phyloP scores from a whole-genome alignment of 1,140 invertebrate genomes.

The Pogonomyrmex californicus region DNA sequence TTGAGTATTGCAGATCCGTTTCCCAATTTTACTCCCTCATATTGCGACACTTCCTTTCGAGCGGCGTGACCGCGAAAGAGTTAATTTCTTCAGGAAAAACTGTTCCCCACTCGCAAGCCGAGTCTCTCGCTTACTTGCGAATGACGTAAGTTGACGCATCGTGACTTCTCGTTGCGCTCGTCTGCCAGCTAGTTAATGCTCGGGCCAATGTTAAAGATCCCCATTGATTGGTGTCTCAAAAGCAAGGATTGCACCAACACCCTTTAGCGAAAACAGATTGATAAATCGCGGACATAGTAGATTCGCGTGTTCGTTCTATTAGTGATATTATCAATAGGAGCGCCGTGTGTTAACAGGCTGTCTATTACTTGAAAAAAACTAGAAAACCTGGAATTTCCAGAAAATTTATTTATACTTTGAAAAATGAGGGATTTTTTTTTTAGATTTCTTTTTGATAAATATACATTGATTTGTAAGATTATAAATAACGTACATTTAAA shows the following conservation, averaged over 20 bases:
- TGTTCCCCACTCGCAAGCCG: conserved; percentile 1
- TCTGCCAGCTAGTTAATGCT: conserved; percentile 64
- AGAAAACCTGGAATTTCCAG: too few relatives aligned
- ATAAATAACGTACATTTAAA: too few relatives aligned
- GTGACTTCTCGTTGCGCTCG: conserved; percentile 62
- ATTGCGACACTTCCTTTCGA: background rate
- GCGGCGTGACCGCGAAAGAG: background rate
- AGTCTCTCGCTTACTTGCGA: conserved; percentile 36
- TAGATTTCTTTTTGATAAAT: too few relatives aligned
- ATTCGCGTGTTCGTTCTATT: background rate
- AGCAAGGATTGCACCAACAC: conserved; percentile 49
- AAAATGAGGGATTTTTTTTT: too few relatives aligned
- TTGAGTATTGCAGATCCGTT: background rate
- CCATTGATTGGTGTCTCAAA: conserved; percentile 67
- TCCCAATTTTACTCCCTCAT: background rate
- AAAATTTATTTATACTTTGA: too few relatives aligned
- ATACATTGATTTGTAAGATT: too few relatives aligned
- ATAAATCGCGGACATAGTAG: conserved; percentile 45
- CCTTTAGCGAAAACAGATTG: conserved; percentile 47
- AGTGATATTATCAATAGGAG: background rate
- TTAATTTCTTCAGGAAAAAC: conserved; percentile 46
- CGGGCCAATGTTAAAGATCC: conserved; percentile 64
- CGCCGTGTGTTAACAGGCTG: background rate
- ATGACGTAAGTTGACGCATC: conserved; percentile 69
- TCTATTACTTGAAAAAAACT: too few relatives aligned